Conservation (phyloP, 2,888 invertebrate genomes). For the Thereva nobilitata region DNA sequence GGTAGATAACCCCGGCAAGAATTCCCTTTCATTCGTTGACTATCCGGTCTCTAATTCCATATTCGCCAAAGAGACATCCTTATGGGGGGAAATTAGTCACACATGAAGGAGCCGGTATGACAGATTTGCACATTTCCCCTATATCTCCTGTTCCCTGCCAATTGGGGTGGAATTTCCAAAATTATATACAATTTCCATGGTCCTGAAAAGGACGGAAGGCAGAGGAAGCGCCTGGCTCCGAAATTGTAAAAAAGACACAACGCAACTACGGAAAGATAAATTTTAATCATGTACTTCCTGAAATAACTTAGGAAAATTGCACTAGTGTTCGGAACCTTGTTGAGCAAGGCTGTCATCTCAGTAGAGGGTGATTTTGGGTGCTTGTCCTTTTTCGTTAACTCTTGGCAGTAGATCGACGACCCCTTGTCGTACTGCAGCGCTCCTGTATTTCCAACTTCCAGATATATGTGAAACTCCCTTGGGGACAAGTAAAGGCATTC, state of each 20-base stretch:
- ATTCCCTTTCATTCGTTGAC: slow-evolving; percentile 16
- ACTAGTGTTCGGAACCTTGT: slow-evolving; percentile 4
- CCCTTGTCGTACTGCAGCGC: slow-evolving; percentile 8
- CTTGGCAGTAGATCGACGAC: slow-evolving; percentile 13
- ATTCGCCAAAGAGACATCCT: slow-evolving; percentile 14
- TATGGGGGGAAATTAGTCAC: slow-evolving; percentile 23
- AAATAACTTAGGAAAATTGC: slow-evolving; percentile 31
- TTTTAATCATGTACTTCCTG: slow-evolving; percentile 32
- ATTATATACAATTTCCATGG: slow-evolving; percentile 31
- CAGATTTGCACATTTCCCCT: slow-evolving; percentile 32
- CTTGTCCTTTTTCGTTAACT: slow-evolving; percentile 6
- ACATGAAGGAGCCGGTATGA: slow-evolving; percentile 24
- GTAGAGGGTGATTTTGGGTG: slow-evolving; percentile 12
- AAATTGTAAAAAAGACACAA: slow-evolving; percentile 16
- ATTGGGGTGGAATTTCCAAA: slow-evolving; percentile 15
- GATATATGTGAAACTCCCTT: slow-evolving; percentile 4
- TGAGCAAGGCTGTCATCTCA: neutral
- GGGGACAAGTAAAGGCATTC: neutral
- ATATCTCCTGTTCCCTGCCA: slow-evolving; percentile 13
- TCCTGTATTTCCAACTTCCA: slow-evolving; percentile 6
- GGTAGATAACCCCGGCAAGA: slow-evolving; percentile 18
- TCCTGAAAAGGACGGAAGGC: neutral
- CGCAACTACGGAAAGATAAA: slow-evolving; percentile 25
- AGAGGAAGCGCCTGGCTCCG: slow-evolving; percentile 15
- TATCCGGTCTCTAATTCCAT: slow-evolving; percentile 17